A percentile compares a stretch with the other conserved stretches of the same genome.
Conservation (phyloP, 2,113 vertebrate genomes). For the Serinus canaria region DNA sequence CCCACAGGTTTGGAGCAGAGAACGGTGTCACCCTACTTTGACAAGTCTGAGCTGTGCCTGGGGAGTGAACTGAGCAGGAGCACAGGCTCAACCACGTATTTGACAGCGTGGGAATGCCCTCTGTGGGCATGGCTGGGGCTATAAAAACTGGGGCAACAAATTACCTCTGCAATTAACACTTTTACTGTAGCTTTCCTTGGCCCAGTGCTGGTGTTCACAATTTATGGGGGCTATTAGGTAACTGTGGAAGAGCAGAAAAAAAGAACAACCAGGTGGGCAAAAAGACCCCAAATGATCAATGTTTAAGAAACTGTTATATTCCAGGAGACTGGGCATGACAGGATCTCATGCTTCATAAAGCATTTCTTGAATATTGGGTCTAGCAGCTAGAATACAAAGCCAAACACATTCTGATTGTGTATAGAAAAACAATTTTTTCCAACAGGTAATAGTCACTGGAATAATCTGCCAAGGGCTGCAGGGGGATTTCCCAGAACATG, state of each 20-base stretch:
- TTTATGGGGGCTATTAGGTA: background rate
- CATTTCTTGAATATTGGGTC: background rate
- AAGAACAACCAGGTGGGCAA: background rate
- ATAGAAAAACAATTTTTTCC: background rate
- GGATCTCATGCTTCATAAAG: background rate
- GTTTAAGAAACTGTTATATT: background rate
- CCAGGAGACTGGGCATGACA: background rate
- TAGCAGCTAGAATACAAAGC: background rate
- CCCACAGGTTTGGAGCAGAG: background rate
- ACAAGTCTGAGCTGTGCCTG: background rate
- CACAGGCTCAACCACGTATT: background rate
- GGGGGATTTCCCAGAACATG: background rate
- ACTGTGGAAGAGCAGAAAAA: background rate
- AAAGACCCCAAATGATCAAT: background rate
- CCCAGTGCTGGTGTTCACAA: background rate
- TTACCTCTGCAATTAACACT: background rate
- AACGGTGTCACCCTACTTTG: background rate
- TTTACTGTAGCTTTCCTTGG: background rate
- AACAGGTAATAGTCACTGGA: background rate
- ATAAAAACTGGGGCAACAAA: background rate
- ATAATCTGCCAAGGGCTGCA: background rate
- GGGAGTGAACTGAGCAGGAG: fast-evolving
- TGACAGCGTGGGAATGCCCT: fast-evolving
- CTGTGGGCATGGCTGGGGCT: background rate
- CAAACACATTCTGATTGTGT: background rate